phyloP scores from a whole-genome alignment of 2,888 invertebrate species.

The Coelopa pilipes region DNA sequence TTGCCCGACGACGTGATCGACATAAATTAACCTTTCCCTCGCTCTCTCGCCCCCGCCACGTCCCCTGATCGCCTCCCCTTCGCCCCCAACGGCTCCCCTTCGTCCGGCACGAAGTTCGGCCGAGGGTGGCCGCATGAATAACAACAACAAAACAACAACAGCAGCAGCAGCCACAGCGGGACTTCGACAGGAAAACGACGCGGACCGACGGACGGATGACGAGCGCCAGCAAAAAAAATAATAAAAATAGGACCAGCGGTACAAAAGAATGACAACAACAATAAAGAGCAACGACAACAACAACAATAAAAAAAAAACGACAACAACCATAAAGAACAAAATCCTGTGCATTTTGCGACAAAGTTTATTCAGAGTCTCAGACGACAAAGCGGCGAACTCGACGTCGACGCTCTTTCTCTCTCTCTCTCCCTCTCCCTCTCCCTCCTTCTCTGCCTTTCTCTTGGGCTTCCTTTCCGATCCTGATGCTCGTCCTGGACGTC shows the following conservation, averaged over 20 bases:
- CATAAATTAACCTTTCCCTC: constrained; percentile 31
- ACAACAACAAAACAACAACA: not conserved
- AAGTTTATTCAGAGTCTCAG: constrained; percentile 7
- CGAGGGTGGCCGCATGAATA: constrained; percentile 22
- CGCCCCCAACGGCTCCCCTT: not conserved
- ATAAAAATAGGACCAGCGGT: too few species aligned
- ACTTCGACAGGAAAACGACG: constrained; percentile 7
- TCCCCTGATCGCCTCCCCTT: not conserved
- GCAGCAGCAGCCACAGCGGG: too few species aligned
- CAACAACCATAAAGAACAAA: constrained; percentile 4
- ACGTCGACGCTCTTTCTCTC: too few species aligned
- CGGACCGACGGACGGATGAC: not conserved
- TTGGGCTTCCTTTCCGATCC: not conserved
- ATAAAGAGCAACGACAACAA: too few species aligned
- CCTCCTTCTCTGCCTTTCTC: not conserved
- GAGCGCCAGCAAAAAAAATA: too few species aligned
- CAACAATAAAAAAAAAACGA: too few species aligned
- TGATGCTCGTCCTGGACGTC: not conserved
- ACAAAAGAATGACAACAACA: too few species aligned
- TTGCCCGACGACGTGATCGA: constrained; percentile 29
- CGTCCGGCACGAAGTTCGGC: not conserved
- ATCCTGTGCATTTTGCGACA: constrained; percentile 20
- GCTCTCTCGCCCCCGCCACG: not conserved
- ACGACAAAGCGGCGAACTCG: not conserved
- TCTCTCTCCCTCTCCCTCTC: too few species aligned